A percentile compares a stretch with the other conserved stretches of the same genome.
These are phyloP conservation scores for Parnassius smintheus DNA, from an alignment of 2,888 invertebrate genomes.

Conservation along the genomic window DNA sequence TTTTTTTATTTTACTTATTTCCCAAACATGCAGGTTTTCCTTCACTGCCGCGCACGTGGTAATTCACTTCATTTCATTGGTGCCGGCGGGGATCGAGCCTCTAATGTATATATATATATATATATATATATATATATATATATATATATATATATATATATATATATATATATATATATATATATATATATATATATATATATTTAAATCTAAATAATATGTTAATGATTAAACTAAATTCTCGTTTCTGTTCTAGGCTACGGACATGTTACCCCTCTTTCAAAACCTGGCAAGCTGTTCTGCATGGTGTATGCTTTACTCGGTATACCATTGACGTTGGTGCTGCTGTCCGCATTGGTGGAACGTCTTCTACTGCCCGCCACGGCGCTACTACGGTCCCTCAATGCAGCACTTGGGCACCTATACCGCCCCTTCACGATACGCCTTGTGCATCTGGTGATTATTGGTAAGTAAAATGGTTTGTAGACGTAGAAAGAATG, in stretches of 20 bases:
- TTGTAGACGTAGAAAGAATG: too few species aligned
- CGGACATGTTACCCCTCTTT: slow-evolving; percentile 93
- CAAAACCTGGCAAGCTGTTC: slow-evolving; percentile 92
- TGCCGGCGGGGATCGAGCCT: too few species aligned
- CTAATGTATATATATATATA: not conserved
- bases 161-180: too few species aligned
- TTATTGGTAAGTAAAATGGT: slow-evolving; percentile 78
- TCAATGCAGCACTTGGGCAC: slow-evolving; percentile 86
- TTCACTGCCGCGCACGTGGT: too few species aligned
- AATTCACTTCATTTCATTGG: too few species aligned
- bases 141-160: too few species aligned
- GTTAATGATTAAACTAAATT: not conserved
- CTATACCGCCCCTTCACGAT: slow-evolving; percentile 88
- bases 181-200: too few species aligned
- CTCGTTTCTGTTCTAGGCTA: slow-evolving; percentile 83
- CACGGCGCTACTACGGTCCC: slow-evolving; percentile 84
- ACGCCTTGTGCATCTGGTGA: slow-evolving; percentile 86
- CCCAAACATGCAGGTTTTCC: too few species aligned
- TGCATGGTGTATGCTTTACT: slow-evolving; percentile 92
- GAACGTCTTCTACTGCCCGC: slow-evolving; percentile 90
- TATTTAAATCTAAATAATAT: too few species aligned
- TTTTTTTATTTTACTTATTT: too few species aligned
- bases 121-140: too few species aligned
- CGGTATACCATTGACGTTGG: slow-evolving; percentile 92
- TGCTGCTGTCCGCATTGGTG: slow-evolving; percentile 90